Base-by-base conservation (phyloP, 2,888 invertebrate species). In the Protonemura montana region DNA sequence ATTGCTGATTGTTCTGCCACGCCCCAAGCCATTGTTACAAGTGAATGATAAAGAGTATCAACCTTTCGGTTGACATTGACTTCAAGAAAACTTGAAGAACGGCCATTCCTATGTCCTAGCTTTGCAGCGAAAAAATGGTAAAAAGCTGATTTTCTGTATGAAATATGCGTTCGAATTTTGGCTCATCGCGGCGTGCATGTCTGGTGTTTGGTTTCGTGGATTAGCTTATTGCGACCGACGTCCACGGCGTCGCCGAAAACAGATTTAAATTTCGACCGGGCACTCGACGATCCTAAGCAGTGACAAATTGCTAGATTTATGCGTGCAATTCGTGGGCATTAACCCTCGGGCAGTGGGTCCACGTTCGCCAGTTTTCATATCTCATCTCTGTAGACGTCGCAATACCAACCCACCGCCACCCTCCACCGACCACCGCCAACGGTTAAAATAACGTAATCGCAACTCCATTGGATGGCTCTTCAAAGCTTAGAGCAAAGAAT, bases 1-100 rank as follows among this genome's bases (percentile, higher is more conserved):
- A 30, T 30, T 82, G 76, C 35, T 85, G 82, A 87, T 82, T 76
- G 80, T 77, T 77, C 81, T 35, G 28, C 85, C 85, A 30, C 85
- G 27, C 76, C 77, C 85, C 85, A 59, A 26, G n/a, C 3, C 28
- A 84, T 84, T 84, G 84, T 84, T 81, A 29, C 81, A 28, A 30
- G 81, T 81, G 81, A 81, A n/a, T 81, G 81, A 81, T 81, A 81
- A 21, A 81, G 29, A 81, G n/a, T 81, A 81, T 30, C 28, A 30
- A n/a, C 30, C 28, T 81, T 81, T n/a, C 81, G 6, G 30, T n/a
- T 28, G 28, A 81, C 81, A 81, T 81, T 81, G 81, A 81, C 81
- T 30, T 21, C 16, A 5, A 5, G 21, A 76, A n/a, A n/a, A 25
- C n/a, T 76, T 76, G 76, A 76, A 13, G 21, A 21, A 5, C 76